A percentile compares a stretch with the other conserved stretches of the same genome.
Conservation (phyloP, 2,888 invertebrate species). For the Eumerus sabulonum region DNA sequence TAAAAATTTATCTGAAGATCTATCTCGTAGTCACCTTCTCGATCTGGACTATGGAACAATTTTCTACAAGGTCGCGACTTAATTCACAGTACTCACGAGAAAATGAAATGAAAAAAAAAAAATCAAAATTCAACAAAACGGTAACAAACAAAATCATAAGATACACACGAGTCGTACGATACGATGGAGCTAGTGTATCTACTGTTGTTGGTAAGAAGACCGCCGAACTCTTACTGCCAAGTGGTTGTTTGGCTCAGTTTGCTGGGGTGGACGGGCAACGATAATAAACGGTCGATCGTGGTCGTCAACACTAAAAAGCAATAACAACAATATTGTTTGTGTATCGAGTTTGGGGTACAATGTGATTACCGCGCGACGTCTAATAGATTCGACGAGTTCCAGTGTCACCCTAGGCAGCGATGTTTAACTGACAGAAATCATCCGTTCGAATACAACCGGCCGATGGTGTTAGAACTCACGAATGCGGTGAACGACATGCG, state of each 20-base stretch:
- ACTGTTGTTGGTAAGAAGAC: constrained; percentile 60
- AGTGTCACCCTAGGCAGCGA: constrained; percentile 22
- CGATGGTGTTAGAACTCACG: no score
- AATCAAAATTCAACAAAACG: neutral
- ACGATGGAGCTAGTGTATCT: constrained; percentile 37
- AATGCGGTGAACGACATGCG: neutral
- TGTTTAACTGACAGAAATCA: neutral
- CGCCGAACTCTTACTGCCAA: constrained; percentile 56
- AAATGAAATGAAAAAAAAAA: constrained; percentile 4
- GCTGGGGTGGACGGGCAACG: constrained; percentile 47
- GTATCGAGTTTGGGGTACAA: neutral
- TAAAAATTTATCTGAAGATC: constrained; percentile 2
- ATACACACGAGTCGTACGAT: constrained; percentile 22
- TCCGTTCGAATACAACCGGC: constrained; percentile 11
- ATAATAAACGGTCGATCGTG: constrained; percentile 32
- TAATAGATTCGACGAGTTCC: constrained; percentile 11
- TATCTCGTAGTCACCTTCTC: constrained; percentile 7
- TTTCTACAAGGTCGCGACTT: constrained; percentile 6
- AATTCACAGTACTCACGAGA: constrained; percentile 18
- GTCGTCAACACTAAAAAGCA: constrained; percentile 22
- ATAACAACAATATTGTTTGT: constrained; percentile 32
- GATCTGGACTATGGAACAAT: neutral
- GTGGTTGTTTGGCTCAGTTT: constrained; percentile 34
- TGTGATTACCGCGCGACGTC: neutral
- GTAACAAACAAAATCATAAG: constrained; percentile 38